Percentiles rank a stretch among this genome's conserved stretches.
Conservation (phyloP, 1,140 invertebrate species). For the Antheraea pernyi region DNA sequence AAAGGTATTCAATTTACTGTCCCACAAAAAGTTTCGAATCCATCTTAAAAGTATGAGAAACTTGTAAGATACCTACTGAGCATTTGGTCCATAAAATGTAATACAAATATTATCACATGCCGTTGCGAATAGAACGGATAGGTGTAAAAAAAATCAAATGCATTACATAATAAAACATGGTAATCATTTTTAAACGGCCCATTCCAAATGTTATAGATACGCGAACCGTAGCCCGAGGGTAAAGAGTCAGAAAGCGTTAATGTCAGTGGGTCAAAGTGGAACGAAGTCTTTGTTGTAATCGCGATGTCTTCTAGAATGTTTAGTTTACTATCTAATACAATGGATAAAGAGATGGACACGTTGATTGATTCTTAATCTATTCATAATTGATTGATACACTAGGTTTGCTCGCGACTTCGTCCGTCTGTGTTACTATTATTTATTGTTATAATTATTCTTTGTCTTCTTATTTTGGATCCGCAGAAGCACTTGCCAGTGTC, state of each 20-base stretch:
- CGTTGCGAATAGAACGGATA: too few relatives aligned
- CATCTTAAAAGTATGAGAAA: too few relatives aligned
- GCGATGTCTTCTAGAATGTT: background rate
- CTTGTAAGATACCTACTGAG: too few relatives aligned
- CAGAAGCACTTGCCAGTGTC: too few relatives aligned
- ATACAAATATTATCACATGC: too few relatives aligned
- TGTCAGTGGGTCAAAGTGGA: constrained; percentile 35
- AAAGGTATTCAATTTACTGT: too few relatives aligned
- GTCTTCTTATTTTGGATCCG: too few relatives aligned
- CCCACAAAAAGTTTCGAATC: too few relatives aligned
- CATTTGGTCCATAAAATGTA: too few relatives aligned
- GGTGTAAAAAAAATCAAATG: background rate
- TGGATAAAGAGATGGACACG: background rate
- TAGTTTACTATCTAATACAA: constrained; percentile 2
- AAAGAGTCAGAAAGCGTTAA: constrained; percentile 11
- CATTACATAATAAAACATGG: background rate
- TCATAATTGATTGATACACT: background rate
- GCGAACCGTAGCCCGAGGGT: background rate
- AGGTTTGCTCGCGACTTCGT: background rate
- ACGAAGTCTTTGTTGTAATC: constrained; percentile 18
- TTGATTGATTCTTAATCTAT: background rate
- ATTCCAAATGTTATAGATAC: background rate
- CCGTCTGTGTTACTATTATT: too few relatives aligned
- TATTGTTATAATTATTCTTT: too few relatives aligned
- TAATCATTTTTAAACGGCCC: background rate